These are phyloP conservation scores for Drosophila colorata DNA, from an alignment of 2,888 invertebrate genomes.

Conservation along the genomic window DNA sequence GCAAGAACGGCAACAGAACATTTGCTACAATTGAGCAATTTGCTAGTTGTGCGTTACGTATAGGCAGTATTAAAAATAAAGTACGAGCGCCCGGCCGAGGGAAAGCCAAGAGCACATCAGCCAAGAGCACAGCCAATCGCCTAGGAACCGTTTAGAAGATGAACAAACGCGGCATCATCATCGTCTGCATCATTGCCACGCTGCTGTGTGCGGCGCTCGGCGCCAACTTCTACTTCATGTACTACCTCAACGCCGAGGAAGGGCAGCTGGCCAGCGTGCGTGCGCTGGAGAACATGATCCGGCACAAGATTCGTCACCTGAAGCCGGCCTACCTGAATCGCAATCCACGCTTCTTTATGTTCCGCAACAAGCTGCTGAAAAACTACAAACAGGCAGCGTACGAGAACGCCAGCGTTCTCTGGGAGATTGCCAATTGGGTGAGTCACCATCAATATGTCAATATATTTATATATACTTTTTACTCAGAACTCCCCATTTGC, in stretches of 20 bases:
- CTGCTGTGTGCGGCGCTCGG: constrained; percentile 78
- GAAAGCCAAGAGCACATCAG: constrained; percentile 40
- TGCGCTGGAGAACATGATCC: constrained; percentile 83
- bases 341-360: constrained; percentile 85
- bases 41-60: constrained; percentile 58
- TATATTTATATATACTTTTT: background rate
- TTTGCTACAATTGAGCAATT: constrained; percentile 70
- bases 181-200: constrained; percentile 78
- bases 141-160: constrained; percentile 39
- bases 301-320: constrained; percentile 83
- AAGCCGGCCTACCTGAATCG: constrained; percentile 84
- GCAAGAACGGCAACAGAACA: constrained; percentile 47
- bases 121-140: constrained; percentile 23
- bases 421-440: constrained; percentile 86
- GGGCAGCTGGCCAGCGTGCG: constrained; percentile 85
- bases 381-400: constrained; percentile 83
- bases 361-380: constrained; percentile 83
- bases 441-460: constrained; percentile 37
- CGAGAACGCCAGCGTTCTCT: constrained; percentile 86
- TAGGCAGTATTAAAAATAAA: constrained; percentile 75
- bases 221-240: constrained; percentile 85
- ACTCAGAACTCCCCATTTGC: background rate
- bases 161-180: constrained; percentile 83
- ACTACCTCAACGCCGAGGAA: constrained; percentile 84
- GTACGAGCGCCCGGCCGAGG: constrained; percentile 62